phyloP scores from a whole-genome alignment of 2,888 invertebrate genomes.

The Stomorhina lunata region DNA sequence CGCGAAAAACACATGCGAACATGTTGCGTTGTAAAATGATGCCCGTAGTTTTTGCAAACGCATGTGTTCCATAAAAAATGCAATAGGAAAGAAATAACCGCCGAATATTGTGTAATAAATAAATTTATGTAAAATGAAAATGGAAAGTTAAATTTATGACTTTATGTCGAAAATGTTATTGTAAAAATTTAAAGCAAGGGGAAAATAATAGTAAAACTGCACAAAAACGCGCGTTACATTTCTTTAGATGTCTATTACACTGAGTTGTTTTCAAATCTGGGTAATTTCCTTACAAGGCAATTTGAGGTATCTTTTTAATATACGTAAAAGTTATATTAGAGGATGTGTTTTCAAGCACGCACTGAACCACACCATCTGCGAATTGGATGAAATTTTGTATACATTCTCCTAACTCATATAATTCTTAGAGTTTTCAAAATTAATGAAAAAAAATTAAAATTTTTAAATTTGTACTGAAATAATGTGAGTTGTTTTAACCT shows the following conservation, averaged over 20 bases:
- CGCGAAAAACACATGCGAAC: neutral
- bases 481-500: too few species aligned
- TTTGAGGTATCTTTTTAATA: too few species aligned
- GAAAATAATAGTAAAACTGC: neutral
- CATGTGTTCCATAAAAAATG: neutral
- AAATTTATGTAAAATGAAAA: conserved; percentile 58
- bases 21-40: conserved; percentile 23
- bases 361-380: too few species aligned
- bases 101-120: conserved; percentile 62
- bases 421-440: too few species aligned
- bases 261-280: neutral
- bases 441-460: too few species aligned
- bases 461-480: too few species aligned
- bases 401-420: too few species aligned
- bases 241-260: conserved; percentile 26
- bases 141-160: conserved; percentile 68
- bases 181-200: neutral
- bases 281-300: neutral
- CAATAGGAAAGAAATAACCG: conserved; percentile 20
- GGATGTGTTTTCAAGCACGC: too few species aligned
- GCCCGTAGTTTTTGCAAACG: neutral
- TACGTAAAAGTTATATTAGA: too few species aligned
- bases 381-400: too few species aligned
- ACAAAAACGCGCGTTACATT: conserved; percentile 12
- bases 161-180: conserved; percentile 57